phyloP scores from a whole-genome alignment of 2,888 invertebrate genomes.

The Drosophila tanythrix region DNA sequence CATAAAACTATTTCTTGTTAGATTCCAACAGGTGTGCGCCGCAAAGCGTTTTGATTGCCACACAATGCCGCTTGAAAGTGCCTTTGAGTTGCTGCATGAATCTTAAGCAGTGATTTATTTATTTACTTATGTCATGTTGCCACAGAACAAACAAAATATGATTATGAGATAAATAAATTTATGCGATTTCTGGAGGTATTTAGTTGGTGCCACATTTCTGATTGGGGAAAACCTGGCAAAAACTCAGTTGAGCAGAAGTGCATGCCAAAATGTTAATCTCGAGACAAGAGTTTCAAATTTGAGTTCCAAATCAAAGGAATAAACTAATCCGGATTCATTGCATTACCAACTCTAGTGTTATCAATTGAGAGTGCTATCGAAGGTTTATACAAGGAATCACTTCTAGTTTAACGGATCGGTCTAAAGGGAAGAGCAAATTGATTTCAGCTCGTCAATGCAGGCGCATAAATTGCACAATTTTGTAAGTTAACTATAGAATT shows the following conservation, averaged over 20 bases:
- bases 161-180: too few species aligned
- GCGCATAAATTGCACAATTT: background rate
- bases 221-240: background rate
- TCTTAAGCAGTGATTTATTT: background rate
- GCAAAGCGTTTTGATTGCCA: slow-evolving; percentile 19
- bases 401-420: rapidly evolving
- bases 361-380: rapidly evolving
- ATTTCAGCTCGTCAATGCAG: too few species aligned
- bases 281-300: background rate
- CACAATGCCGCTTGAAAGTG: slow-evolving; percentile 33
- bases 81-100: background rate
- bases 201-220: background rate
- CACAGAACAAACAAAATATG: background rate
- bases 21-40: slow-evolving; percentile 46
- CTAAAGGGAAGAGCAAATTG: rapidly evolving
- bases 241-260: background rate
- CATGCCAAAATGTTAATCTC: background rate
- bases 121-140: background rate
- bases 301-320: rapidly evolving
- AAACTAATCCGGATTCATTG: background rate
- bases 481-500: background rate
- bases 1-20: slow-evolving; percentile 24
- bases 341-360: background rate
- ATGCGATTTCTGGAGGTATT: background rate
- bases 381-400: background rate